Evolutionary conservation across 2,797 vertebrate genomes (phyloP).

Genomic region (Tenualosa thibaudeaui): DNA sequence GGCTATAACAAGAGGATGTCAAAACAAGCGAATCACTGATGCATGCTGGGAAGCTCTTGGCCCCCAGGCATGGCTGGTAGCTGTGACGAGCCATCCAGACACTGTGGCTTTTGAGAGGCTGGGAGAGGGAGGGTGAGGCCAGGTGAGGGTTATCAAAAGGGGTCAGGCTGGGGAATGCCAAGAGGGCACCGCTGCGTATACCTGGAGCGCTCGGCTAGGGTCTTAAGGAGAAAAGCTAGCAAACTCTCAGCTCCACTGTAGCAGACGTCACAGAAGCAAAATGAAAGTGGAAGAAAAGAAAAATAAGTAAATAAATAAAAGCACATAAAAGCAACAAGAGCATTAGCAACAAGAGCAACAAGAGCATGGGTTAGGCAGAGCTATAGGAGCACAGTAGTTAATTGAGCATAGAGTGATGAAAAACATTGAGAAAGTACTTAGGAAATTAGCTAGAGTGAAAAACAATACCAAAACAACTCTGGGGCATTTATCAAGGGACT

Average conservation of each 20-base stretch:
- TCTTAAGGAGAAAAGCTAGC: slow-evolving; percentile 75
- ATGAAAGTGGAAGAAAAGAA: slow-evolving; percentile 39
- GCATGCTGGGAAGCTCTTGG: slow-evolving; percentile 16
- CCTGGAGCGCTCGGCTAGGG: slow-evolving; percentile 76
- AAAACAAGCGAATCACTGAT: slow-evolving; percentile 23
- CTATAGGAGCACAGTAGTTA: background rate
- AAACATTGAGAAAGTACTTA: slow-evolving; percentile 51
- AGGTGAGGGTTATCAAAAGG: slow-evolving; percentile 1
- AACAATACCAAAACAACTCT: slow-evolving; percentile 69
- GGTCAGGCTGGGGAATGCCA: slow-evolving; percentile 33
- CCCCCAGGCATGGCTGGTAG: background rate
- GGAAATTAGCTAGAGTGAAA: slow-evolving; percentile 51
- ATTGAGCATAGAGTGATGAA: slow-evolving; percentile 51
- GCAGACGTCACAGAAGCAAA: slow-evolving; percentile 48
- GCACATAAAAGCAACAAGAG: slow-evolving; percentile 36
- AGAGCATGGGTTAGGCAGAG: slow-evolving; percentile 31
- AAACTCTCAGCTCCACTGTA: slow-evolving; percentile 77
- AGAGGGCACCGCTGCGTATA: slow-evolving; percentile 61
- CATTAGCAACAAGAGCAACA: background rate
- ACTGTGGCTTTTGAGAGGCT: background rate
- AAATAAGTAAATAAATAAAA: slow-evolving; percentile 47
- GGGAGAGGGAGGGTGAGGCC: slow-evolving; percentile 20
- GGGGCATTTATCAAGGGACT: slow-evolving; percentile 65
- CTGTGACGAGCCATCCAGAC: background rate
- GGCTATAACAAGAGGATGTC: background rate